These are phyloP conservation scores for Labrus mixtus DNA, from an alignment of 2,113 vertebrate species.

Conservation along the genomic window DNA sequence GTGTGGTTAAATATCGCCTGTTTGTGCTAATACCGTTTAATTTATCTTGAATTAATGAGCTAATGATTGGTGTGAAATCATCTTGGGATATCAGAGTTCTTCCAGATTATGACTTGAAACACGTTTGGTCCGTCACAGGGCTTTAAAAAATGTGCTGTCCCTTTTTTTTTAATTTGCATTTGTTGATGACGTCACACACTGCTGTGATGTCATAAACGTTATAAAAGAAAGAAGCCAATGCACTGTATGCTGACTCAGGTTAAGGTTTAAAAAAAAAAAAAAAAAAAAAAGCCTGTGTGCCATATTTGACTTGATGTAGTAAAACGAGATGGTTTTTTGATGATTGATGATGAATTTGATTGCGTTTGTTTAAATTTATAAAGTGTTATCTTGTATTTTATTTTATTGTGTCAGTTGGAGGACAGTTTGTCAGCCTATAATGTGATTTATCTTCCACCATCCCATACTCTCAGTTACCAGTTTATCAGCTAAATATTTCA, in stretches of 20 bases:
- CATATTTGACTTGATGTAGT: conserved; percentile 29
- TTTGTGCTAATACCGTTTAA: conserved; percentile 7
- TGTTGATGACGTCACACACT: neutral
- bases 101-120: conserved; percentile 28
- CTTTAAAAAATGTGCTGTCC: conserved; percentile 22
- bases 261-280: conserved; percentile 42
- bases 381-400: conserved; percentile 17
- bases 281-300: conserved; percentile 41
- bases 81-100: conserved; percentile 25
- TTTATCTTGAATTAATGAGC: conserved; percentile 22
- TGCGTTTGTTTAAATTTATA: conserved; percentile 16
- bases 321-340: conserved; percentile 8
- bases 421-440: conserved; percentile 13
- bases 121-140: conserved; percentile 26
- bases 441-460: conserved; percentile 19
- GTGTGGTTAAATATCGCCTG: neutral
- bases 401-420: neutral
- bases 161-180: conserved; percentile 10
- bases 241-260: conserved; percentile 69
- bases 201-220: conserved; percentile 22
- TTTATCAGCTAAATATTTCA: neutral
- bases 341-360: conserved; percentile 10
- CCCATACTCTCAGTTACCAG: conserved; percentile 16
- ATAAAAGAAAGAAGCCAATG: conserved; percentile 47
- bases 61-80: neutral